phyloP scores from a whole-genome alignment of 2,113 vertebrate genomes.

The Centropus unirufus region DNA sequence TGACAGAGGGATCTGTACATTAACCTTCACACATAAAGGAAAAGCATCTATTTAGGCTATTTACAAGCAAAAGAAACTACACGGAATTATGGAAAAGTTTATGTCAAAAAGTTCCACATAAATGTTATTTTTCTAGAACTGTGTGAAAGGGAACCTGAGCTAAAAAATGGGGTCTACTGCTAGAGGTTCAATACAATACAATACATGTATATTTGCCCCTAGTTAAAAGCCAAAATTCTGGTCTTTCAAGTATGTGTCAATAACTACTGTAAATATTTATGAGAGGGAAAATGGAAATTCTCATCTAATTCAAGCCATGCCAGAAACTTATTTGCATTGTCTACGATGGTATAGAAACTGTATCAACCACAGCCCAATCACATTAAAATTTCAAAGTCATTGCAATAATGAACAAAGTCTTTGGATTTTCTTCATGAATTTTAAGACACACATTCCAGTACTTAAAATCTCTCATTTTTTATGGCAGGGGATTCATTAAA shows the following conservation, averaged over 20 bases:
- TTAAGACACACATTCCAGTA: not conserved
- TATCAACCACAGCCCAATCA: conserved; percentile 53
- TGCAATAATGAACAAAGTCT: conserved; percentile 37
- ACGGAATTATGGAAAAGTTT: not conserved
- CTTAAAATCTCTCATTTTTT: not conserved
- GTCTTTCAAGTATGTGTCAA: conserved; percentile 69
- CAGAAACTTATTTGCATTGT: conserved; percentile 72
- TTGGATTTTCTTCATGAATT: conserved; percentile 1
- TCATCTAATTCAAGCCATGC: conserved; percentile 75
- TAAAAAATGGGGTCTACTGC: not conserved
- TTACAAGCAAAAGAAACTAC: conserved; percentile 1
- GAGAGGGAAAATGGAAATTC: conserved; percentile 69
- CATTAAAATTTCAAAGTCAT: conserved; percentile 51
- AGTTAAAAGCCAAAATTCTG: conserved; percentile 69
- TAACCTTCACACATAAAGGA: not conserved
- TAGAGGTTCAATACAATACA: not conserved
- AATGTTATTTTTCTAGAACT: not conserved
- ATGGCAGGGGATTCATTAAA: not conserved
- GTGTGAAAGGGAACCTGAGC: not conserved
- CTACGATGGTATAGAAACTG: conserved; percentile 29
- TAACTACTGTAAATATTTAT: conserved; percentile 76
- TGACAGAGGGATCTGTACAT: not conserved
- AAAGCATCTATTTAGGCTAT: not conserved
- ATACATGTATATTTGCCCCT: conserved; percentile 38
- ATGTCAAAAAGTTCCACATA: not conserved